phyloP scores from a whole-genome alignment of 2,113 vertebrate genomes.

The Amazona vittata region DNA sequence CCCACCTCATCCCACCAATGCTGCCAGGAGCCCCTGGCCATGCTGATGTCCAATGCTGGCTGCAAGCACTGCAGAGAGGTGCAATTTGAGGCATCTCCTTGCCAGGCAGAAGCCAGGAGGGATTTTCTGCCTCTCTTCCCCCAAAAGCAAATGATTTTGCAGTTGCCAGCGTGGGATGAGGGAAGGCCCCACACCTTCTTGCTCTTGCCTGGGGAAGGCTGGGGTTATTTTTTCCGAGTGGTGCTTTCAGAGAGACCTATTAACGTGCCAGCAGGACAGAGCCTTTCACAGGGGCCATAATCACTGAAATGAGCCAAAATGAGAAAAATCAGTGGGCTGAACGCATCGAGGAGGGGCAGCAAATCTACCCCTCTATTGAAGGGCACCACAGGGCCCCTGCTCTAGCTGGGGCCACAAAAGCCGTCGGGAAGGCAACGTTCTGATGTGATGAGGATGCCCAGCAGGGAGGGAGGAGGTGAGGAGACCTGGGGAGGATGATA shows the following conservation, averaged over 20 bases:
- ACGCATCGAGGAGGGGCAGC: not conserved
- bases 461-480: not conserved
- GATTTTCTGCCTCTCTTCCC: not conserved
- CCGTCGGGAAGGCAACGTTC: rapidly evolving
- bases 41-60: not conserved
- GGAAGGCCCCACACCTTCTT: not conserved
- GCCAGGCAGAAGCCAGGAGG: not conserved
- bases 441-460: not conserved
- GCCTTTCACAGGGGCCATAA: not conserved
- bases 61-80: not conserved
- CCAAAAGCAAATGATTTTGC: not conserved
- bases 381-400: not conserved
- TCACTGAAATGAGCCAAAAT: not conserved
- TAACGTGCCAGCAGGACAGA: not conserved
- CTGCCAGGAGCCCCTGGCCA: not conserved
- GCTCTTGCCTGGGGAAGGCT: not conserved
- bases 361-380: not conserved
- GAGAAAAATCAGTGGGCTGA: not conserved
- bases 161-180: not conserved
- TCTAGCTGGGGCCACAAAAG: not conserved
- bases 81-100: not conserved
- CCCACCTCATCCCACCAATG: rapidly evolving
- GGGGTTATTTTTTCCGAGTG: not conserved
- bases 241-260: not conserved
- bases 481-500: not conserved